Evolutionary conservation across 2,113 vertebrate genomes (phyloP).

Genomic region (Dromiciops gliroides): DNA sequence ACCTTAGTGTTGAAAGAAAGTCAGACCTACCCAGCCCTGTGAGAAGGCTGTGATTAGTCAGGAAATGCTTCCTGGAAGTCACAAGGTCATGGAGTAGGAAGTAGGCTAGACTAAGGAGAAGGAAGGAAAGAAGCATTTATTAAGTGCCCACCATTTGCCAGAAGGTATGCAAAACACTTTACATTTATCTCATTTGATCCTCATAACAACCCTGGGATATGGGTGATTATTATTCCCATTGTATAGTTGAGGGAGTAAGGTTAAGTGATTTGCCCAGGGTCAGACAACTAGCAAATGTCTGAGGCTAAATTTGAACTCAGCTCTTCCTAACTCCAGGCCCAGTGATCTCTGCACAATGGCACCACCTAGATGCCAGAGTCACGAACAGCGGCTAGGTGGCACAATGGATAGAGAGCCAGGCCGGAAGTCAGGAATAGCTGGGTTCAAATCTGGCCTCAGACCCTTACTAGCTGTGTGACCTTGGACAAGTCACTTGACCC

Average conservation of each 20-base stretch:
- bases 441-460: not conserved
- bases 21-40: not conserved
- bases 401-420: not conserved
- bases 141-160: not conserved
- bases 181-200: not conserved
- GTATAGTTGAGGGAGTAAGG: not conserved
- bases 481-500: too few species aligned
- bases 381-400: too few species aligned
- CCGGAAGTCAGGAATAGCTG: too few species aligned
- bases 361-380: not conserved
- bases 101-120: not conserved
- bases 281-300: not conserved
- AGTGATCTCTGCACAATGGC: not conserved
- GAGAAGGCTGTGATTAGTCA: not conserved
- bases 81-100: not conserved
- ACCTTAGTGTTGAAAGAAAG: not conserved
- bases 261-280: not conserved
- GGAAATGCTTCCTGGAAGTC: not conserved
- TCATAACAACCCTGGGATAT: not conserved
- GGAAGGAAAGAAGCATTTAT: not conserved
- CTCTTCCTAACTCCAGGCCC: not conserved
- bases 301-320: not conserved
- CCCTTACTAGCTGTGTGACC: not conserved
- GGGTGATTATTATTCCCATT: not conserved
- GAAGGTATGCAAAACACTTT: not conserved